A percentile compares a stretch with the other conserved stretches of the same genome.
These are phyloP conservation scores for Globicephala melas DNA, from an alignment of 2,113 vertebrate species.

Conservation along the genomic window DNA sequence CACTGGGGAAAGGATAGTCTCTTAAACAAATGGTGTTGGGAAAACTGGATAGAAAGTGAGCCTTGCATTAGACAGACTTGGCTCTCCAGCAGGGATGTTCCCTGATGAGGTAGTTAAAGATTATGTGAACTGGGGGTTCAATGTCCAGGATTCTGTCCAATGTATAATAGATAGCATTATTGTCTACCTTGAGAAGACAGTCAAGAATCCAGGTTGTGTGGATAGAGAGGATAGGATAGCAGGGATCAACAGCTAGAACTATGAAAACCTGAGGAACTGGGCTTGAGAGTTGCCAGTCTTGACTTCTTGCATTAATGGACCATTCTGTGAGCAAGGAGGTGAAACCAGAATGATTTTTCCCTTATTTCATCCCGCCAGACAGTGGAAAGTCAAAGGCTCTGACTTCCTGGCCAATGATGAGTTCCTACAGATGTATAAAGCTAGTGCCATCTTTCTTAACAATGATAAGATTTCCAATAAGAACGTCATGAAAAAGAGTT, in stretches of 20 bases:
- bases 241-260: neutral
- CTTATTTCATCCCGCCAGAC: neutral
- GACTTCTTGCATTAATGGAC: neutral
- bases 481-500: neutral
- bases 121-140: neutral
- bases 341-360: neutral
- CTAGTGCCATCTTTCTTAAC: neutral
- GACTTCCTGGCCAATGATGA: neutral
- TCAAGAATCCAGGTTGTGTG: neutral
- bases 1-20: too few species aligned
- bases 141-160: neutral
- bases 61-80: neutral
- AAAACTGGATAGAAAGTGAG: neutral
- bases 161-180: neutral
- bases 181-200: neutral
- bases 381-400: neutral
- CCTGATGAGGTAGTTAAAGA: neutral
- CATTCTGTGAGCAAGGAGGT: neutral
- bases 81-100: neutral
- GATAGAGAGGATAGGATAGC: neutral
- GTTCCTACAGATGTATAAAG: neutral
- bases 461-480: neutral
- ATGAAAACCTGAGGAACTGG: neutral
- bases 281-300: neutral
- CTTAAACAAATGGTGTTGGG: too few species aligned